Conservation (phyloP, 2,888 invertebrate genomes). For the Chymomyza procnemis region DNA sequence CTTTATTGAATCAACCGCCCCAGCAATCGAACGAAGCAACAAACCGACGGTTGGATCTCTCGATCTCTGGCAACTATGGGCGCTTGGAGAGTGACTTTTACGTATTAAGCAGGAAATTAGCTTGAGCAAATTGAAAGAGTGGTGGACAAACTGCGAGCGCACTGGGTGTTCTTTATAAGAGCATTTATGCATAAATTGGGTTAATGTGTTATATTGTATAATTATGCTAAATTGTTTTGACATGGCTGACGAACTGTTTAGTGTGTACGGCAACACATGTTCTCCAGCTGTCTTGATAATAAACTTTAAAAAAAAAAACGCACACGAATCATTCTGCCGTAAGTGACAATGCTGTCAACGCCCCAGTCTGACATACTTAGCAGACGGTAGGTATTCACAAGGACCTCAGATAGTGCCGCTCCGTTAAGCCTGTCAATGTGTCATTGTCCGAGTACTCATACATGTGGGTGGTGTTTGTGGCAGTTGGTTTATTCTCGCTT, state of each 20-base stretch:
- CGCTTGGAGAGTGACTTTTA: slow-evolving; percentile 61
- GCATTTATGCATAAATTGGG: slow-evolving; percentile 22
- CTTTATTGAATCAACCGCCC: slow-evolving; percentile 66
- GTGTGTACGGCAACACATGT: slow-evolving; percentile 42
- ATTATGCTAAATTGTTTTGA: slow-evolving; percentile 37
- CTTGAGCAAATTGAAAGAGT: slow-evolving; percentile 62
- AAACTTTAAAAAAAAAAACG: neutral
- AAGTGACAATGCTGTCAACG: slow-evolving; percentile 47
- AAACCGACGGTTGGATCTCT: neutral
- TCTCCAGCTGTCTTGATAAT: slow-evolving; percentile 7
- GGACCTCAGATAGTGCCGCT: slow-evolving; percentile 12
- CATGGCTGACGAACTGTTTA: slow-evolving; percentile 25
- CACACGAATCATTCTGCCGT: neutral
- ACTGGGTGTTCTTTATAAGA: slow-evolving; percentile 39
- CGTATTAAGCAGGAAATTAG: slow-evolving; percentile 59
- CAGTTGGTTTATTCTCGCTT: slow-evolving; percentile 47
- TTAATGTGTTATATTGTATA: slow-evolving; percentile 24
- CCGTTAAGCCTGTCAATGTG: slow-evolving; percentile 34
- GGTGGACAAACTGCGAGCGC: slow-evolving; percentile 41
- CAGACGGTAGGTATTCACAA: slow-evolving; percentile 10
- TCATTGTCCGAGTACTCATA: neutral
- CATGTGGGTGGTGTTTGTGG: slow-evolving; percentile 33
- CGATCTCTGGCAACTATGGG: slow-evolving; percentile 18
- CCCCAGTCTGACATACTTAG: slow-evolving; percentile 34
- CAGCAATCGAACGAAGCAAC: slow-evolving; percentile 6